Evolutionary conservation across 2,113 vertebrate species (phyloP).

Genomic region (Serilophus lunatus): DNA sequence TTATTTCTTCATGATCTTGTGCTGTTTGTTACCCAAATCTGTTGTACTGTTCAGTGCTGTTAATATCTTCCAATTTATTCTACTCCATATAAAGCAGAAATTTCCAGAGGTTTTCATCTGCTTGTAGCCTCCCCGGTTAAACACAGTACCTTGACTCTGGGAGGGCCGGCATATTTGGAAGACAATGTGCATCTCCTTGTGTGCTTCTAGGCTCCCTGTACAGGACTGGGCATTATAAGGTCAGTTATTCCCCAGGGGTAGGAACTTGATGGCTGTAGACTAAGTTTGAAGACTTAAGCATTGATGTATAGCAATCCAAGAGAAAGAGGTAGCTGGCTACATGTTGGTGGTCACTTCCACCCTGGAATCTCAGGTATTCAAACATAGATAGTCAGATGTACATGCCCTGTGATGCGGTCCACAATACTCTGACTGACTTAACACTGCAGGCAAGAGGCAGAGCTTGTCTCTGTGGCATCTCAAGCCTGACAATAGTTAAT

Average conservation of each 20-base stretch:
- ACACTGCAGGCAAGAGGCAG: background rate
- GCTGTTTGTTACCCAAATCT: background rate
- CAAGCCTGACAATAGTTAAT: accelerated
- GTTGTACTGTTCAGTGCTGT: background rate
- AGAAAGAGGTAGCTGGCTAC: background rate
- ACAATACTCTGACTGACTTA: background rate
- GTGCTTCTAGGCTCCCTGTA: background rate
- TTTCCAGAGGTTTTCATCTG: background rate
- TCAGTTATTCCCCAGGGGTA: background rate
- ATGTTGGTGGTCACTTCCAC: background rate
- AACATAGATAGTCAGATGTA: accelerated
- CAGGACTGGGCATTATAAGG: accelerated
- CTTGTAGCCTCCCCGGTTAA: background rate
- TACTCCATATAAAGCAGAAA: background rate
- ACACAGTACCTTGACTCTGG: background rate
- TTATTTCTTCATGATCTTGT: background rate
- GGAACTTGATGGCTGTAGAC: background rate
- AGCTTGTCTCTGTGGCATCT: background rate
- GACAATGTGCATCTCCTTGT: background rate
- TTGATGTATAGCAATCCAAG: background rate
- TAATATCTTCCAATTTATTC: background rate
- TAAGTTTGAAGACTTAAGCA: background rate
- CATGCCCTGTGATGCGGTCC: background rate
- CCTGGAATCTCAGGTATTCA: background rate
- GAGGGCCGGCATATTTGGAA: background rate